Base-by-base conservation (phyloP, 2,113 vertebrate genomes). In the Calcarius ornatus region DNA sequence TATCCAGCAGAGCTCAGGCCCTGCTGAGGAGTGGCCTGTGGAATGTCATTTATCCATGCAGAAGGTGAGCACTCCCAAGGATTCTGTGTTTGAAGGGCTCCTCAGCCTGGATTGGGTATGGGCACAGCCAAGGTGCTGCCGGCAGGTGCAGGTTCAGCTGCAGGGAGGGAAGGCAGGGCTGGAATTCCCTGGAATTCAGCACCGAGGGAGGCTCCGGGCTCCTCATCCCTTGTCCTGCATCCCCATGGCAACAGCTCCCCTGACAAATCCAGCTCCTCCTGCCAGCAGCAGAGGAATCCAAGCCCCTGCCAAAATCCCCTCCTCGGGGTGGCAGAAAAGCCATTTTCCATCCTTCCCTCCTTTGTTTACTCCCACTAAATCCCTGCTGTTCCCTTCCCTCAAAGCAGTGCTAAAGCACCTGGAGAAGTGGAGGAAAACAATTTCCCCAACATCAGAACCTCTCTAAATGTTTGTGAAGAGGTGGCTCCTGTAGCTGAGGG, bases 191-290 rank as follows among this genome's bases (percentile, higher is more conserved):
- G 88, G 56, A 33, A 57, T 51, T 27, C 5, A 2, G 10, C 1
- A 1, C n/a, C n/a, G n/a, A n/a, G 1, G 0, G 28, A 42, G 10
- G 43, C 51, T 76, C 42, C 59, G 8, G 1, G 23, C 88, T 51
- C 56, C 69, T 59, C 3, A 1, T 5, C 56, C 63, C 24, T 38
- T 5, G 72, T 89, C 96, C 92, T 88, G 83, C 86, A 86, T 88
- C 35, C 88, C 94, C 89, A 84, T 65, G 69, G 86, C 95, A 94
- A 94, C 92, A 72, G 77, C 53, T 75, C 65, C 83, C 64, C 85
- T 2, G 48, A 11, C 47, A 73, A 33, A 80, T 64, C 86, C 35
- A 68, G 53, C 43, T 77, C 47, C 81, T 48, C 45, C 53, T 68
- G 60, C 86, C 61, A n/a, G 42, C 11, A 94, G 69, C 45, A 53